Conservation (phyloP, 2,888 invertebrate species). For the Philopedon plagiatum region DNA sequence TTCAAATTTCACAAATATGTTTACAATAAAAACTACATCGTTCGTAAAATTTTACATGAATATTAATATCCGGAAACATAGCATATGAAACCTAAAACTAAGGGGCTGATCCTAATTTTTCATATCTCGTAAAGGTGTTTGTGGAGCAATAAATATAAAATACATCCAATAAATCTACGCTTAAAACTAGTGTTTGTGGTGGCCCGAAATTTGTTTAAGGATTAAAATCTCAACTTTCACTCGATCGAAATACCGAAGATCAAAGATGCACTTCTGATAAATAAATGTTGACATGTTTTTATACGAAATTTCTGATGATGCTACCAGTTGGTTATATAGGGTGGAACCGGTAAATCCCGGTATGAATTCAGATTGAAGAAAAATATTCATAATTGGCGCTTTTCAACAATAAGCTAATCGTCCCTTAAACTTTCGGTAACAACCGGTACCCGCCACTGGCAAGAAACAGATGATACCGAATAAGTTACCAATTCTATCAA, state of each 20-base stretch:
- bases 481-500: too few relatives aligned
- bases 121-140: constrained; percentile 26
- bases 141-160: constrained; percentile 34
- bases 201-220: constrained; percentile 44
- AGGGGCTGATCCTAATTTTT: constrained; percentile 33
- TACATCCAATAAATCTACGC: constrained; percentile 26
- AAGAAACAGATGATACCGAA: too few relatives aligned
- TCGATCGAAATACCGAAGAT: constrained; percentile 4
- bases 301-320: not conserved
- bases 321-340: not conserved
- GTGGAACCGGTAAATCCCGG: too few relatives aligned
- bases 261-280: constrained; percentile 28
- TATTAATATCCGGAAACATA: constrained; percentile 24
- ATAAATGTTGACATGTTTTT: constrained; percentile 19
- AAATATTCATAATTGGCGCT: too few relatives aligned
- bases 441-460: too few relatives aligned
- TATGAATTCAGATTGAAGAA: too few relatives aligned
- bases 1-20: constrained; percentile 29
- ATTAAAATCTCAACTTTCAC: constrained; percentile 47
- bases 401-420: too few relatives aligned
- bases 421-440: too few relatives aligned
- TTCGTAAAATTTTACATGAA: constrained; percentile 40
- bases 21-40: constrained; percentile 40
- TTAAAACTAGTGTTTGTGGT: constrained; percentile 31
- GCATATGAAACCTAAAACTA: constrained; percentile 19